Percentiles rank a stretch among this genome's conserved stretches.
Evolutionary conservation across 2,797 vertebrate species (phyloP).

Genomic region (Acropternis orthonyx): DNA sequence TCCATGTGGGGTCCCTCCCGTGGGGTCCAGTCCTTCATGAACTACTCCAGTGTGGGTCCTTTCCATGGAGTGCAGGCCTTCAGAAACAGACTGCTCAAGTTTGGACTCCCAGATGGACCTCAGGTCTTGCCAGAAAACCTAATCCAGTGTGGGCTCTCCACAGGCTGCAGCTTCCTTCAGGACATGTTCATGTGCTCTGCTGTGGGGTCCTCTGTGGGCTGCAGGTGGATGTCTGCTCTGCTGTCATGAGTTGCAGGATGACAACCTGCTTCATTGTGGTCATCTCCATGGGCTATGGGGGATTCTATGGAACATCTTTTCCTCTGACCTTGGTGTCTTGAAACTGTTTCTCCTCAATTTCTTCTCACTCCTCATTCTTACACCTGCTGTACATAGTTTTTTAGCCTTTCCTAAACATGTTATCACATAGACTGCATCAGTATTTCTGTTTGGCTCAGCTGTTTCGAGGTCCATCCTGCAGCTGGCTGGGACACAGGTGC

Average conservation of each 20-base stretch:
- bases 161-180: background rate
- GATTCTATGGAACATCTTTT: background rate
- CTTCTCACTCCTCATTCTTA: background rate
- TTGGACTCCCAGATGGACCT: background rate
- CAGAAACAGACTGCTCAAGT: background rate
- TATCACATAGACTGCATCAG: background rate
- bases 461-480: background rate
- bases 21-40: background rate
- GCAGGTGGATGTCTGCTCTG: background rate
- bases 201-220: rapidly evolving
- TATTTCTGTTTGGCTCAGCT: background rate
- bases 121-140: background rate
- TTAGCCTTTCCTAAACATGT: background rate
- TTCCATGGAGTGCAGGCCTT: rapidly evolving
- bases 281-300: background rate
- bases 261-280: rapidly evolving
- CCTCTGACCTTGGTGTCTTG: background rate
- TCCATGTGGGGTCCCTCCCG: background rate
- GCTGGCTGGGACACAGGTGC: background rate
- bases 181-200: rapidly evolving
- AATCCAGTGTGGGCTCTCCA: background rate
- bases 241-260: background rate
- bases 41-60: background rate
- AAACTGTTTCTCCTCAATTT: background rate
- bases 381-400: background rate